Percentiles rank a stretch among this genome's conserved stretches.
These are phyloP conservation scores for Xestia sexstrigata DNA, from an alignment of 2,888 invertebrate species.

Conservation along the genomic window DNA sequence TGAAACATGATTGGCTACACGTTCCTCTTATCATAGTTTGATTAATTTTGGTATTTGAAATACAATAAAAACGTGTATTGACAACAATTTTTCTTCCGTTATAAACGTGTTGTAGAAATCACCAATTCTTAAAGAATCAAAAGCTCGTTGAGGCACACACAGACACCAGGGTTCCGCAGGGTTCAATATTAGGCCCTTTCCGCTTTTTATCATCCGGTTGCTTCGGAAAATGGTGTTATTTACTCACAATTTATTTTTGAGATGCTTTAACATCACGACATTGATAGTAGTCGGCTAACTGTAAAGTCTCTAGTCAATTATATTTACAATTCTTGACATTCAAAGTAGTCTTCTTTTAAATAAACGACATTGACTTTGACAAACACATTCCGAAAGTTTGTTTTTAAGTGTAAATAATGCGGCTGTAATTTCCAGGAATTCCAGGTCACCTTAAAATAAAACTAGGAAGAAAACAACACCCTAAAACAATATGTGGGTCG, in stretches of 20 bases:
- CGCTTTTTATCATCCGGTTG: not conserved
- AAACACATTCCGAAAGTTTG: constrained; percentile 24
- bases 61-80: not conserved
- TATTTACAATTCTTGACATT: constrained; percentile 1
- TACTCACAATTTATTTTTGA: not conserved
- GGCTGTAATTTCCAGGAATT: constrained; percentile 3
- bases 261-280: not conserved
- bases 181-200: constrained; percentile 1
- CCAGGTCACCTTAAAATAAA: constrained; percentile 51
- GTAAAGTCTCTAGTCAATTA: not conserved
- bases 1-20: constrained; percentile 31
- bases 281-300: not conserved
- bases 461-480: constrained; percentile 54
- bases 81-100: not conserved
- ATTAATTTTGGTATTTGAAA: not conserved
- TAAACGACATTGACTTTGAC: constrained; percentile 36
- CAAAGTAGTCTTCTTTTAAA: constrained; percentile 12
- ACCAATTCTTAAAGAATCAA: not conserved
- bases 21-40: constrained; percentile 15
- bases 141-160: no score
- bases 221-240: no score
- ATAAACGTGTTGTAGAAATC: not conserved
- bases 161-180: not conserved
- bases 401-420: constrained; percentile 28
- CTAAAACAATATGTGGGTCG: constrained; percentile 44